These are phyloP conservation scores for Bothrops jararaca DNA, from an alignment of 2,113 vertebrate genomes.

Conservation along the genomic window DNA sequence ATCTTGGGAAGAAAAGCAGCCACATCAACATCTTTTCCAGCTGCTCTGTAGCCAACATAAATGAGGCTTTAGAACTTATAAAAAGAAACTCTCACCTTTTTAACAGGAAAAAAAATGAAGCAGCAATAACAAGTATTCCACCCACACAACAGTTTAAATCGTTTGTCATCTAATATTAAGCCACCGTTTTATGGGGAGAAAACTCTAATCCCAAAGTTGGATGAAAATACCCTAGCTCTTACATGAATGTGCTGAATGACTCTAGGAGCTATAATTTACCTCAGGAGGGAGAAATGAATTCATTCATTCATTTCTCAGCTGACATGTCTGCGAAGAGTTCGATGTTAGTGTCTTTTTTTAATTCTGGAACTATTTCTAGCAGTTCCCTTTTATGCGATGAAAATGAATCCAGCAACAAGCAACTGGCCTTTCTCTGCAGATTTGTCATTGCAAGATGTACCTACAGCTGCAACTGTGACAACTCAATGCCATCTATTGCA, in stretches of 20 bases:
- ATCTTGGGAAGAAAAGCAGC: not conserved
- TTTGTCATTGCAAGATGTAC: accelerated
- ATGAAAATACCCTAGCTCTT: not conserved
- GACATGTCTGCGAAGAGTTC: not conserved
- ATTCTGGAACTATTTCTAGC: not conserved
- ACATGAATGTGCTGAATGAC: not conserved
- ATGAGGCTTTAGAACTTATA: not conserved
- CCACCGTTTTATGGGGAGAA: not conserved
- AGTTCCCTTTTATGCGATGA: not conserved
- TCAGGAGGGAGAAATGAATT: not conserved
- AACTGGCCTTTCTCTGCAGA: not conserved
- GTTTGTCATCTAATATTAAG: not conserved
- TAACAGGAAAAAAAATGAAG: not conserved
- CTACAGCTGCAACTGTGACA: not conserved
- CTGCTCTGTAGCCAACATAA: not conserved
- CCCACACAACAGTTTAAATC: too few species aligned
- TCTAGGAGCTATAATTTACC: not conserved
- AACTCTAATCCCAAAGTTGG: not conserved
- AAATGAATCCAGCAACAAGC: slow-evolving; percentile 1
- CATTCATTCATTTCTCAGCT: not conserved
- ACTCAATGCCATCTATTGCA: not conserved
- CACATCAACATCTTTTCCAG: not conserved
- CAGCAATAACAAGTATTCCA: not conserved
- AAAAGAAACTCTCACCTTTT: not conserved
- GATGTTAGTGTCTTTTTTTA: not conserved